Conservation (phyloP, 2,888 invertebrate genomes). For the Xestia ashworthii region DNA sequence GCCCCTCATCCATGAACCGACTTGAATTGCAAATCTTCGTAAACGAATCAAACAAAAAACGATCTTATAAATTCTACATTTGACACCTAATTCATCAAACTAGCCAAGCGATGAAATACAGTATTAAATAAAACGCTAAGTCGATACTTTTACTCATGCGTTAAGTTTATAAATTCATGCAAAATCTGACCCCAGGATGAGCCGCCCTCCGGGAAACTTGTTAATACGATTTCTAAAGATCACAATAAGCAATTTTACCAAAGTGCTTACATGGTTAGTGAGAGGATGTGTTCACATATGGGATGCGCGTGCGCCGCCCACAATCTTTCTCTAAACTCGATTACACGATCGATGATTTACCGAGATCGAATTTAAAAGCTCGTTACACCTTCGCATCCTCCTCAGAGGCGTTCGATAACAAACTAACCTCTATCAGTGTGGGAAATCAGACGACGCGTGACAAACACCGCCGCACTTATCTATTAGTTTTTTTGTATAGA, state of each 20-base stretch:
- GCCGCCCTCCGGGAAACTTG: slow-evolving; percentile 85
- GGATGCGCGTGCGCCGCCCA: slow-evolving; percentile 86
- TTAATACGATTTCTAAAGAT: slow-evolving; percentile 61
- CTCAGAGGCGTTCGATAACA: slow-evolving; percentile 72
- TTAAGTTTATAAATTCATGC: slow-evolving; percentile 77
- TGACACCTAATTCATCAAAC: slow-evolving; percentile 77
- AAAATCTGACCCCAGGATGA: slow-evolving; percentile 84
- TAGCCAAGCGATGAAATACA: slow-evolving; percentile 73
- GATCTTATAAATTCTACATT: slow-evolving; percentile 71
- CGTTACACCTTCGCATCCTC: slow-evolving; percentile 84
- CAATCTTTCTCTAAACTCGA: slow-evolving; percentile 88
- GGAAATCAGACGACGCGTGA: slow-evolving; percentile 70
- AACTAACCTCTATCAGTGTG: slow-evolving; percentile 72
- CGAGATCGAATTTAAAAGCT: slow-evolving; percentile 87
- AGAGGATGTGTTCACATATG: slow-evolving; percentile 87
- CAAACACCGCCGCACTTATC: slow-evolving; percentile 69
- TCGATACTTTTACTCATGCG: slow-evolving; percentile 71
- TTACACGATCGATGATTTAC: slow-evolving; percentile 89
- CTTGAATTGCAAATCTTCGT: slow-evolving; percentile 77
- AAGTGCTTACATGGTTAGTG: slow-evolving; percentile 79
- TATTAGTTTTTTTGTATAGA: slow-evolving; percentile 64
- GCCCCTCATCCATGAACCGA: slow-evolving; percentile 82
- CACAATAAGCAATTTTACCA: slow-evolving; percentile 75
- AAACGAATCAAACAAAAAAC: slow-evolving; percentile 67
- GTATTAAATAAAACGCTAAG: slow-evolving; percentile 55